Base-by-base conservation (phyloP, 2,797 vertebrate species). In the Enteromius mattozi region DNA sequence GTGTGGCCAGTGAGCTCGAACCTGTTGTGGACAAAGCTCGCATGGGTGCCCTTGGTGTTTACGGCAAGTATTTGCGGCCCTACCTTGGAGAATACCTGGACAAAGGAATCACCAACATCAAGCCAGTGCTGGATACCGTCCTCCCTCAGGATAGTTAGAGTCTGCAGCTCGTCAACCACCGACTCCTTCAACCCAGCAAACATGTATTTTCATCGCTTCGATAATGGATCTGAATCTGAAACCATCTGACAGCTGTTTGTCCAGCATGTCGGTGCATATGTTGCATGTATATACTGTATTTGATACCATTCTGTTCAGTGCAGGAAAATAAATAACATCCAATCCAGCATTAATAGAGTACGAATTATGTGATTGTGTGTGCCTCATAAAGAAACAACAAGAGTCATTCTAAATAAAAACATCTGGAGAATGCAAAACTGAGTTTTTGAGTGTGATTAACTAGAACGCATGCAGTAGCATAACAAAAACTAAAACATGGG, bases 11-110 rank as follows among this genome's bases (percentile, higher is more conserved):
- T 0, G 95, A 95, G 76, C 30, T 86, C 9, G 0, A 0, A 0
- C 94, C 93, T 13, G 0, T 90, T 16, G 78, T 94, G 37, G 93
- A 94, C 0, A 90, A 27, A 19, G 89, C 88, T 35, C 94, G 94
- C 2, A 0, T 8, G 3, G 0, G 71, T 6, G 1, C 5, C 3
- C 92, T 96, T 79, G 93, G 94, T 40, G 0, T 56, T 2, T 96
- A 96, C 3, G 91, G 87, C 19, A 0, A 90, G 0, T 90, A 94
- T 87, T 0, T 94, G 30, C 94, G 95, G 42, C 91, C 93, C 33
- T 1, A 88, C 0, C 0, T 92, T 0, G 94, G 94, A 3, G 0
- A 27, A 0, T 0, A 10, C 19, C 82, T 96, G 89, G 89, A 88
- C 54, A 3, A 70, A 0, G 12, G 2, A 85, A 95, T 95, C 85